Evolutionary conservation across 2,797 vertebrate genomes (phyloP).

Genomic region (Lacerta viridis): DNA sequence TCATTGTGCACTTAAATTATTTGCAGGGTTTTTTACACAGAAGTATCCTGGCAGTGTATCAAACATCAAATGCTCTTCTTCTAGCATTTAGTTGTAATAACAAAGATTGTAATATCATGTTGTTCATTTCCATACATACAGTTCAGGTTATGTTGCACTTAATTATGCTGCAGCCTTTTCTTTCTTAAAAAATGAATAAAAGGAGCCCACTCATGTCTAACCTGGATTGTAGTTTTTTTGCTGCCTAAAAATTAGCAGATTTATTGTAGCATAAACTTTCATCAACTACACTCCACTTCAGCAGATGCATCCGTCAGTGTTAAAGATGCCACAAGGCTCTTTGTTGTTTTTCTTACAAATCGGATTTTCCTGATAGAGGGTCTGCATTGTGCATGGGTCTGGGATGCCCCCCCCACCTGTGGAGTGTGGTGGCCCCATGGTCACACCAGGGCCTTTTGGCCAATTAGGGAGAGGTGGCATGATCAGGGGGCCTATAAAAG

Average conservation of each 20-base stretch:
- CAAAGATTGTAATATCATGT: background rate
- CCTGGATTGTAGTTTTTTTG: background rate
- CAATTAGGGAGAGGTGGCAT: no score
- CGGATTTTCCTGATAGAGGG: no score
- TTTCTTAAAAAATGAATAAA: background rate
- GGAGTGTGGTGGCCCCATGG: no score
- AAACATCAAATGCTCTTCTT: background rate
- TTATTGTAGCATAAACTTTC: background rate
- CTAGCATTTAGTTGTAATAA: slow-evolving; percentile 6
- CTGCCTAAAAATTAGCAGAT: background rate
- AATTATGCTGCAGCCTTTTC: slow-evolving; percentile 3
- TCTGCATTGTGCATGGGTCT: no score
- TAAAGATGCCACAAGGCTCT: background rate
- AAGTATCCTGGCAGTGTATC: background rate
- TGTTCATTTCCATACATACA: background rate
- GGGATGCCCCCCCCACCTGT: no score
- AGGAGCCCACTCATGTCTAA: background rate
- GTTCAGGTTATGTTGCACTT: background rate
- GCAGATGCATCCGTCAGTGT: background rate
- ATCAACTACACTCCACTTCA: background rate
- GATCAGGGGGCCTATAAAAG: no score
- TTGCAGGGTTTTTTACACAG: slow-evolving; percentile 18
- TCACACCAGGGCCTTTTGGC: no score
- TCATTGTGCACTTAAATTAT: slow-evolving; percentile 23
- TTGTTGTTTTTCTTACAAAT: background rate